Base-by-base conservation (phyloP, 2,888 invertebrate species). In the Cerceris rybyensis region DNA sequence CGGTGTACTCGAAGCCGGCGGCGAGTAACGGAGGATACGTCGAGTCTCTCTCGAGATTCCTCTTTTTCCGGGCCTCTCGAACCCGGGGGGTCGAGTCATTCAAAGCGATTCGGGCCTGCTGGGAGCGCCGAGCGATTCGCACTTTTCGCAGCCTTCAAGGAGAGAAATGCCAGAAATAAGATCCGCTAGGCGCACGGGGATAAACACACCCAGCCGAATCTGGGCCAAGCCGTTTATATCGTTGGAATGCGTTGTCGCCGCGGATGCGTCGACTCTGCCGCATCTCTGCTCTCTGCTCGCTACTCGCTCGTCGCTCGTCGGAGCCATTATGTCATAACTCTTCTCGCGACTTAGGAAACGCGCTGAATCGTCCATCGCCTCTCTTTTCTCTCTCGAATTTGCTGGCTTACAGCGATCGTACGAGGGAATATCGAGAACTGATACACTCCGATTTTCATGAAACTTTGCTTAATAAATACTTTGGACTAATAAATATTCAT, bases 201-300 rank as follows among this genome's bases (percentile, higher is more conserved):
- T 86, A 86, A 87, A 83, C 84, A 84, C 67, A 76, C 83, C 73
- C 71, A 81, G 82, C 77, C 82, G 87, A 86, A 88, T 87, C 84
- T 87, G 87, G 87, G 87, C 87, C 87, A 87, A 87, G 87, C 85
- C 87, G 87, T 87, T 84, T 85, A 85, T 85, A 85, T 83, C 85
- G 84, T 80, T 71, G 83, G 80, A 80, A 82, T 84, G 85, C 86
- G 82, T 84, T 81, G 84, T 86, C 86, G 85, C 68, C 75, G 79
- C 64, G 74, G 71, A 78, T 68, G 75, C 81, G 64, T 14, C 71
- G 65, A 52, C 71, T 67, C 66, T 75, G 60, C 61, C 39, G n/a
- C n/a, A n/a, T n/a, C n/a, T n/a, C n/a, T n/a, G n/a, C n/a, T 54
- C n/a, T 2, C 58, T n/a, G 43, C 43, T 14, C 64, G 58, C 52